A percentile compares a stretch with the other conserved stretches of the same genome.
Conservation (phyloP, 2,888 invertebrate genomes). For the Eristalis tenax region DNA sequence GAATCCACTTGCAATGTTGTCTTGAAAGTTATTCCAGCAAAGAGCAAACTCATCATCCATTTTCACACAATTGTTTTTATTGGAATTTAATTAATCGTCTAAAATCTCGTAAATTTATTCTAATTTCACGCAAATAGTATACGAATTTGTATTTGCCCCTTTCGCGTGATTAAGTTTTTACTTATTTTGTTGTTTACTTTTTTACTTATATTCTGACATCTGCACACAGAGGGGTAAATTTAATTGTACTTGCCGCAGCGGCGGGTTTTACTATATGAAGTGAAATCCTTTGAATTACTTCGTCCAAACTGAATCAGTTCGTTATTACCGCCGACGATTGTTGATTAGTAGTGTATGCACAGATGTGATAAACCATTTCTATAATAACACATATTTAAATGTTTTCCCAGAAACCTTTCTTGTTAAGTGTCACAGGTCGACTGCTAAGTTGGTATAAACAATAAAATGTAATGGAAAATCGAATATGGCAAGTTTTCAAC, state of each 20-base stretch:
- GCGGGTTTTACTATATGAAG: slow-evolving; percentile 10
- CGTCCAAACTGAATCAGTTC: not conserved
- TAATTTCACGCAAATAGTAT: slow-evolving; percentile 31
- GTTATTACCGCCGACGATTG: slow-evolving; percentile 47
- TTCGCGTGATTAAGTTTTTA: slow-evolving; percentile 52
- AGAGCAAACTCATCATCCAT: slow-evolving; percentile 82
- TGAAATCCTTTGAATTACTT: not conserved
- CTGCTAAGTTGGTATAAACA: slow-evolving; percentile 66
- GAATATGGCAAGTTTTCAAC: slow-evolving; percentile 65
- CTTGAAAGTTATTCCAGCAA: slow-evolving; percentile 82
- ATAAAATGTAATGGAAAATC: slow-evolving; percentile 71
- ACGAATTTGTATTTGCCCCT: slow-evolving; percentile 41
- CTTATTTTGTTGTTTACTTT: slow-evolving; percentile 65
- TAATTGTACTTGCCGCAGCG: slow-evolving; percentile 34
- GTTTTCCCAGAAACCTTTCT: slow-evolving; percentile 36
- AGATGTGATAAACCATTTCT: slow-evolving; percentile 59
- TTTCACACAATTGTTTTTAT: slow-evolving; percentile 18
- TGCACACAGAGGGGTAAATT: slow-evolving; percentile 36
- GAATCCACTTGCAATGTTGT: slow-evolving; percentile 81
- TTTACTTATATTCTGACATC: slow-evolving; percentile 68
- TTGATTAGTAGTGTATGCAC: slow-evolving; percentile 43
- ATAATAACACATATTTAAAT: slow-evolving; percentile 37
- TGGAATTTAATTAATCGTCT: slow-evolving; percentile 37
- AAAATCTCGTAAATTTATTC: slow-evolving; percentile 22
- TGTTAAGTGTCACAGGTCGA: slow-evolving; percentile 61